Evolutionary conservation across 1,140 invertebrate genomes (phyloP).

Genomic region (Cotesia typhae): DNA sequence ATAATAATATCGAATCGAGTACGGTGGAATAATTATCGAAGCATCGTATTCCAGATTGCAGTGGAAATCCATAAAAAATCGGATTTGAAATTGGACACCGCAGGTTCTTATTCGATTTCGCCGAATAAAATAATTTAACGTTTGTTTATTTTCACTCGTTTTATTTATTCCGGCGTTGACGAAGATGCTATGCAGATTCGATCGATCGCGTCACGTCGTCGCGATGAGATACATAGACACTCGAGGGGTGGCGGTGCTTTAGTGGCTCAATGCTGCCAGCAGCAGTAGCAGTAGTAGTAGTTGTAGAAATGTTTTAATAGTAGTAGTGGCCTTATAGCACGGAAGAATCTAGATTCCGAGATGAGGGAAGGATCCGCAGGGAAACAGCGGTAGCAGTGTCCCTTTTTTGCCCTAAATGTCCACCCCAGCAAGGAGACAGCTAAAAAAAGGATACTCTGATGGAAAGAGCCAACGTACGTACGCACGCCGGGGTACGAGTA

Average conservation of each 20-base stretch:
- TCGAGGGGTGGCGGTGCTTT: background rate
- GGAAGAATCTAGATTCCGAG: constrained; percentile 47
- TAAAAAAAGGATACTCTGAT: constrained; percentile 30
- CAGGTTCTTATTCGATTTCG: background rate
- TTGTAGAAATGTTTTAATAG: too few species aligned
- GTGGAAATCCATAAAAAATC: constrained; percentile 30
- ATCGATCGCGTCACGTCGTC: constrained; percentile 44
- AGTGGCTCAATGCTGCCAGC: background rate
- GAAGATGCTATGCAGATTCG: constrained; percentile 53
- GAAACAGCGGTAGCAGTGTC: constrained; percentile 50
- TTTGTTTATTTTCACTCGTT: constrained; percentile 6
- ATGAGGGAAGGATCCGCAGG: constrained; percentile 44
- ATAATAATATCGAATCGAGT: constrained; percentile 12
- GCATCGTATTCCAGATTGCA: constrained; percentile 30
- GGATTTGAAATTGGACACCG: constrained; percentile 30
- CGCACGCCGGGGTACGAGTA: constrained; percentile 39
- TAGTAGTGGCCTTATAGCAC: too few species aligned
- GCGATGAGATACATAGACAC: background rate
- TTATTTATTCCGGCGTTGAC: background rate
- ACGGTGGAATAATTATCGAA: constrained; percentile 20
- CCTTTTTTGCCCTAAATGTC: constrained; percentile 60
- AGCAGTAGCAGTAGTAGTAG: background rate
- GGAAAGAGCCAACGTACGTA: constrained; percentile 38
- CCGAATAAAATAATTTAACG: constrained; percentile 34
- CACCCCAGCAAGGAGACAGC: constrained; percentile 46